A percentile compares a stretch with the other conserved stretches of the same genome.
These are phyloP conservation scores for Apodemus speciosus DNA, from an alignment of 2,113 vertebrate genomes.

Conservation along the genomic window DNA sequence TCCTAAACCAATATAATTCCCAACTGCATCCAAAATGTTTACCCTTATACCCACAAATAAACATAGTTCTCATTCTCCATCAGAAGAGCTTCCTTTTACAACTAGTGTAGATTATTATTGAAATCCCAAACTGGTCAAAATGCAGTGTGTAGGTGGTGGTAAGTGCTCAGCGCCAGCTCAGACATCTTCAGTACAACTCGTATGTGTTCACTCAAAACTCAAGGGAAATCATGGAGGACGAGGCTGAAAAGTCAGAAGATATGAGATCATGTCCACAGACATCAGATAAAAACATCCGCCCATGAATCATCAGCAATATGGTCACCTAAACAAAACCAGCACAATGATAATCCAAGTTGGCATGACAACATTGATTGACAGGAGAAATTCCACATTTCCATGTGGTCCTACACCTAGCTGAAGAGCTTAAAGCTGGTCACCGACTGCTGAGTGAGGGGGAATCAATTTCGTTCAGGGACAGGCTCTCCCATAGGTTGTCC, in stretches of 20 bases:
- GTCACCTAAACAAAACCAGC: background rate
- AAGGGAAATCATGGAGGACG: background rate
- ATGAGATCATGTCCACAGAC: background rate
- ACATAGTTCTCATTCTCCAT: background rate
- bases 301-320: background rate
- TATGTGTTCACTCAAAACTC: too few species aligned
- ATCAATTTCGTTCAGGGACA: background rate
- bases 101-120: background rate
- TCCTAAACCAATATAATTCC: background rate
- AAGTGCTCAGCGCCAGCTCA: background rate
- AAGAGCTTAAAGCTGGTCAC: background rate
- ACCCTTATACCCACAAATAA: background rate
- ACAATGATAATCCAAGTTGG: background rate
- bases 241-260: background rate
- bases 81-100: background rate
- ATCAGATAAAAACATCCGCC: too few species aligned
- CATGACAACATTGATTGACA: background rate
- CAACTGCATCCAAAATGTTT: too few species aligned
- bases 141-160: too few species aligned
- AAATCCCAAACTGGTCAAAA: background rate
- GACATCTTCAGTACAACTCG: background rate
- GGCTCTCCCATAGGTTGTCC: background rate
- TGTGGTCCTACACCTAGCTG: background rate
- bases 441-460: background rate
- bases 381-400: background rate